Percentiles rank a stretch among this genome's conserved stretches.
phyloP scores from a whole-genome alignment of 2,797 vertebrate species.

The Hemibagrus guttatus region DNA sequence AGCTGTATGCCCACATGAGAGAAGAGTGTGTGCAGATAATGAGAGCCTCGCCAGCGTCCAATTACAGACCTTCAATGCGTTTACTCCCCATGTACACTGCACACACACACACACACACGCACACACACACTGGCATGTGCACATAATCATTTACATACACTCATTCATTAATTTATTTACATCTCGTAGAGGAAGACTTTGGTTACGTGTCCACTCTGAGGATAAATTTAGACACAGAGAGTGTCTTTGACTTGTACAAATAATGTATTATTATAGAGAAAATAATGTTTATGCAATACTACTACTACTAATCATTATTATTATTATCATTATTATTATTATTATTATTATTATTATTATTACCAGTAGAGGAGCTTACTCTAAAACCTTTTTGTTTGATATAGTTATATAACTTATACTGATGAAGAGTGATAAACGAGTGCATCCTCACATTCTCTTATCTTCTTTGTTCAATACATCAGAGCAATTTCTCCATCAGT shows the following conservation, averaged over 20 bases:
- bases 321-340: too few species aligned
- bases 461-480: conserved; percentile 49
- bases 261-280: background rate
- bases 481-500: conserved; percentile 63
- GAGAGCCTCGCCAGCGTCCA: conserved; percentile 63
- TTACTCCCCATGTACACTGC: conserved; percentile 50
- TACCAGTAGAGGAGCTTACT: background rate
- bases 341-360: too few species aligned
- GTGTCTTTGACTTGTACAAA: background rate
- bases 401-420: background rate
- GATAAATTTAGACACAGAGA: background rate
- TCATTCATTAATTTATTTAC: conserved; percentile 27
- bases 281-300: background rate
- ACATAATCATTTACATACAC: conserved; percentile 18
- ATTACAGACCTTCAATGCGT: conserved; percentile 63
- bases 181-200: background rate
- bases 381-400: background rate
- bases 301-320: too few species aligned
- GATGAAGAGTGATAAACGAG: background rate
- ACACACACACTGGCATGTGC: conserved; percentile 8
- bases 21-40: conserved; percentile 68
- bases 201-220: background rate
- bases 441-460: background rate
- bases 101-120: conserved; percentile 2
- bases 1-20: conserved; percentile 97